Base-by-base conservation (phyloP, 2,888 invertebrate genomes). In the Tuta absoluta region DNA sequence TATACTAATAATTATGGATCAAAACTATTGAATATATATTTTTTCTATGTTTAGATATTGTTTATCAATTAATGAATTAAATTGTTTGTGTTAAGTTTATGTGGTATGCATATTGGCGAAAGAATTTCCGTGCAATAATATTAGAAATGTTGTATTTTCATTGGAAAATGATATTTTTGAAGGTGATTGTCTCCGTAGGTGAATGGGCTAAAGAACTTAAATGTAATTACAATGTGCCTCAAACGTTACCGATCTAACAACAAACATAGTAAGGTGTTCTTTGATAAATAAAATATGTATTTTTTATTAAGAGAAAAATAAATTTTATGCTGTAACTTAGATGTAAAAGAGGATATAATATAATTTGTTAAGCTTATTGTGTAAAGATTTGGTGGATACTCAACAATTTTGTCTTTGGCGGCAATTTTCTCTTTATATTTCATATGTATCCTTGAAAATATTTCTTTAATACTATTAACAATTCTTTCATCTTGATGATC, bases 271-370 rank as follows among this genome's bases (percentile, higher is more conserved):
- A 79, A 82, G 85, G 87, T 90, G 88, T 89, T 89, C 86, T 89
- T 87, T 87, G 82, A 88, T 87, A 87, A 83, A 83, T 80, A 83
- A 90, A 81, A 89, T 86, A 87, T 89, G 88, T 90, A 89, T 90
- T 90, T 85, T 51, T 87, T 84, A 83, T 86, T 83, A 71, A 76
- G 63, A 77, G 79, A 65, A 84, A n/a, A 84, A 81, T 82, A 86
- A 83, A 86, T 82, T 84, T 85, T 89, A 89, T 86, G 87, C 88
- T 87, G 89, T 90, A 89, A 86, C 82, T 84, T 89, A 90, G 88
- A 76, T 85, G 74, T 87, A 87, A 88, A 86, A 91, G 87, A 88
- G 80, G 80, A 83, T 78, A 59, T 90, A 91, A 90, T 90, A 90
- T 91, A 89, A 90, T 86, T 87, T 89, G 90, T 91, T 91, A 89